These are phyloP conservation scores for Cordilura impudica DNA, from an alignment of 2,888 invertebrate genomes.

Conservation along the genomic window DNA sequence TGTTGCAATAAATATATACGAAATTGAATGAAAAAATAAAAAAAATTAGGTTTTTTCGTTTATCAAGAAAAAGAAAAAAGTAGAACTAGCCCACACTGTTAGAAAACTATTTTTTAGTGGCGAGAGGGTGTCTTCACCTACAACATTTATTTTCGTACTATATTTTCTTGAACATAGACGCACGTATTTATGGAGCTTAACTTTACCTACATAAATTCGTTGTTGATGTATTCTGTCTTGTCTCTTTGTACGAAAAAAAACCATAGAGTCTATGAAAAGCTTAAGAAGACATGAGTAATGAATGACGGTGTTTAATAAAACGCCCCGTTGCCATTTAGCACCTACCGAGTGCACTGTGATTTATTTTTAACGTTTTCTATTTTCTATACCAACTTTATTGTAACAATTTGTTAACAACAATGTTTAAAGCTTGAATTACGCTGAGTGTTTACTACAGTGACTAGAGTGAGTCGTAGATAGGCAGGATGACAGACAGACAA, in stretches of 20 bases:
- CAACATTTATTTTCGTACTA: constrained; percentile 27
- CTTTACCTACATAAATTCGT: constrained; percentile 16
- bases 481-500: constrained; percentile 4
- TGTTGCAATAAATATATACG: no score
- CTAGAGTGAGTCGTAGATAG: neutral
- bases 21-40: no score
- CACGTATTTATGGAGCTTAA: constrained; percentile 42
- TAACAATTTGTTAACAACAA: constrained; percentile 61
- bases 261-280: neutral
- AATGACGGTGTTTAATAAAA: constrained; percentile 57
- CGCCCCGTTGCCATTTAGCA: constrained; percentile 60
- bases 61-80: neutral
- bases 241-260: neutral
- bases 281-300: constrained; percentile 53
- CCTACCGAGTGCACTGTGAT: constrained; percentile 36
- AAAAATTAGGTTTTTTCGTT: no score
- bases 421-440: constrained; percentile 44
- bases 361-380: neutral
- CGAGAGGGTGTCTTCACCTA: constrained; percentile 20
- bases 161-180: constrained; percentile 27
- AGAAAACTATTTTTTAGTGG: neutral
- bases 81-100: neutral
- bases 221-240: constrained; percentile 4
- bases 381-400: constrained; percentile 29
- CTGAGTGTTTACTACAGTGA: neutral